Evolutionary conservation across 2,888 invertebrate genomes (phyloP), one percentile per base, ranked within the genome.

Genomic region (Malacosoma neustria): DNA sequence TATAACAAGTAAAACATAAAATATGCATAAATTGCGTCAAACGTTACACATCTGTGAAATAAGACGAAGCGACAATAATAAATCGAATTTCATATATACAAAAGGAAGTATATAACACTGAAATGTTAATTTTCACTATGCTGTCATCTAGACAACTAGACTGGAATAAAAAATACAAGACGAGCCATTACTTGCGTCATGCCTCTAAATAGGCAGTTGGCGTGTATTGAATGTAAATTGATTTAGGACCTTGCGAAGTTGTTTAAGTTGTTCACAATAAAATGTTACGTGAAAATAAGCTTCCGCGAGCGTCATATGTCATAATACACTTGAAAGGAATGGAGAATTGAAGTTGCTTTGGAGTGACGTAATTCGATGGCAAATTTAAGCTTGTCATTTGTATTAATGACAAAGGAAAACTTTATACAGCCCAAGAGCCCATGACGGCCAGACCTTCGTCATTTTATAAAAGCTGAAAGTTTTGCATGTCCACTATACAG

Each of bases 171-270:
- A 63, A 61, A 49, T 49, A 39, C 46, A 45, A 48, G 12, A 40
- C 52, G 50, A 49, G 54, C 53, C 48, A 47, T 52, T 48, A 39
- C 35, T 46, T 51, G 50, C 62, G 71, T 72, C 73, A 72, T 60
- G 41, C 47, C 62, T 65, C 44, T 49, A 65, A 66, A 66, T 70
- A 64, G 51, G 46, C 33, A 34, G 41, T 43, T 43, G 40, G 33
- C 46, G 42, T 42, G 50, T 57, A 57, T 61, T 60, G 51, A 63
- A 55, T 57, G 54, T 51, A 54, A 62, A 61, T 51, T 51, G 52
- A 46, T 51, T 50, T 54, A 22, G 43, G 40, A 37, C 46, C 38
- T 51, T 43, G 45, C 40, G 31, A 40, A 36, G 15, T 11, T 34
- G 38, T 46, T 40, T 44, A 39, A 38, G 38, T 36, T 34, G 37